phyloP scores from a whole-genome alignment of 2,797 vertebrate species.

The Phoxinus dragarum region DNA sequence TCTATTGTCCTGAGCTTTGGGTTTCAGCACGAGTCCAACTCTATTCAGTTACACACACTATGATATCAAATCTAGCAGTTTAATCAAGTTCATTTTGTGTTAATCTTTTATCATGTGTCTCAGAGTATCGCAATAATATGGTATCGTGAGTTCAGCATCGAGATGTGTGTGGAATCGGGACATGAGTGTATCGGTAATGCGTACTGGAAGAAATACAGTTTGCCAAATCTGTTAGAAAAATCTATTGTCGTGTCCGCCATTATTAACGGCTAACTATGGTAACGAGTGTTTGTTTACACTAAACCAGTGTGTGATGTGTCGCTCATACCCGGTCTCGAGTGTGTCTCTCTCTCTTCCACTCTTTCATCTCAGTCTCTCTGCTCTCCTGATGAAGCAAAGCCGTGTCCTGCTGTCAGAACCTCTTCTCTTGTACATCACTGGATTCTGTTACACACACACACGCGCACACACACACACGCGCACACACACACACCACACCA shows the following conservation, averaged over 20 bases:
- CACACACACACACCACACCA: too few relatives aligned
- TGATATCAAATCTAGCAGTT: too few relatives aligned
- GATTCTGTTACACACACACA: not conserved
- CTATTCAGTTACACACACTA: too few relatives aligned
- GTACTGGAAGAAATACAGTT: too few relatives aligned
- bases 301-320: not conserved
- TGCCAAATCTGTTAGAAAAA: not conserved
- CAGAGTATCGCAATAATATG: too few relatives aligned
- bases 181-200: too few relatives aligned
- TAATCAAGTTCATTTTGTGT: too few relatives aligned
- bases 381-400: conserved; percentile 32
- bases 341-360: conserved; percentile 20
- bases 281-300: not conserved
- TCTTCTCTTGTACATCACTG: conserved; percentile 39
- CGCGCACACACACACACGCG: not conserved
- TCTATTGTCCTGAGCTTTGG: too few relatives aligned
- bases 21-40: too few relatives aligned
- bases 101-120: too few relatives aligned
- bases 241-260: not conserved
- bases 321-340: not conserved
- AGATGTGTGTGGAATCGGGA: too few relatives aligned
- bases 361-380: conserved; percentile 10
- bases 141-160: too few relatives aligned
- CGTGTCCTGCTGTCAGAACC: conserved; percentile 41
- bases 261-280: not conserved